These are phyloP conservation scores for Leucozona laternaria DNA, from an alignment of 2,888 invertebrate species.

Conservation along the genomic window DNA sequence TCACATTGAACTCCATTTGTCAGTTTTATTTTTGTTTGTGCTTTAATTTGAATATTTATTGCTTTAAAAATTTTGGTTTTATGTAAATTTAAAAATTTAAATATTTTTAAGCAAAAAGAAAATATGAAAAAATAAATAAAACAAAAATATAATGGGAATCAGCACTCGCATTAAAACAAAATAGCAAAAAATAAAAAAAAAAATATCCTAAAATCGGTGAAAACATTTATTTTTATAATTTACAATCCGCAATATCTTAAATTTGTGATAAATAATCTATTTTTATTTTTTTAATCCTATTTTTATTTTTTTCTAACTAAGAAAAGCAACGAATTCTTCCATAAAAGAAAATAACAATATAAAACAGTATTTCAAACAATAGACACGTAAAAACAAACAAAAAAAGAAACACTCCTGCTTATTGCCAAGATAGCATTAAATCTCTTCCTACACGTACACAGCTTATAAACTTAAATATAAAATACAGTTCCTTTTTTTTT, in stretches of 20 bases:
- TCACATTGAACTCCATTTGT: not conserved
- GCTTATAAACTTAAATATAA: conserved; percentile 40
- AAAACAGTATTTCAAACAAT: conserved; percentile 49
- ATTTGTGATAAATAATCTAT: conserved; percentile 61
- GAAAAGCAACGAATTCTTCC: conserved; percentile 65
- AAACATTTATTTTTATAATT: conserved; percentile 30
- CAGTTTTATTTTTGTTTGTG: not conserved
- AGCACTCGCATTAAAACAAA: conserved; percentile 69
- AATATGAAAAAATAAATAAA: conserved; percentile 30
- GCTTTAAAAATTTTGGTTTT: not conserved
- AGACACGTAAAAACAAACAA: conserved; percentile 17
- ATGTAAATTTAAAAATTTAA: conserved; percentile 28
- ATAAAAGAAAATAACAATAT: conserved; percentile 10
- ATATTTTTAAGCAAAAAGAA: conserved; percentile 24
- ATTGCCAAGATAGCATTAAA: conserved; percentile 42
- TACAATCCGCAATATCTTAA: conserved; percentile 49
- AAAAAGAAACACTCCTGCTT: conserved; percentile 19
- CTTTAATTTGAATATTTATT: not conserved
- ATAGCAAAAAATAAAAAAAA: conserved; percentile 12
- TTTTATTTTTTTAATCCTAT: conserved; percentile 28
- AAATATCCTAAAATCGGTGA: conserved; percentile 16
- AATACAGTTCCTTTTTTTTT: conserved; percentile 65
- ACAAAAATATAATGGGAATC: conserved; percentile 57
- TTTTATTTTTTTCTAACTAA: conserved; percentile 33
- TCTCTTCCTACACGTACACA: conserved; percentile 54